Evolutionary conservation across 2,888 invertebrate species (phyloP), one percentile per base, ranked within the genome.

Genomic region (Euzophera pinguis): DNA sequence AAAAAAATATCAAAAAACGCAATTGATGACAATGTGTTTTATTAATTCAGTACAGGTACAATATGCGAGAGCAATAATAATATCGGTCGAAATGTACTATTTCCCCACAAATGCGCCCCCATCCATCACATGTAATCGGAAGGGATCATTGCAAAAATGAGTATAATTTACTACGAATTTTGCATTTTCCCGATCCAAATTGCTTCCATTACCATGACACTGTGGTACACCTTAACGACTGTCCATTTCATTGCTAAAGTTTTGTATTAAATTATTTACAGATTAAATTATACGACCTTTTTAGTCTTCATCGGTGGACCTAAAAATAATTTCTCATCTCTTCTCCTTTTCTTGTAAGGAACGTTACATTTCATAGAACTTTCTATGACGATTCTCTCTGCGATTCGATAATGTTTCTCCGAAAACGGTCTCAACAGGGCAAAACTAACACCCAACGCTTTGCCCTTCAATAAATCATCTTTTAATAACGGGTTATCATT

Each of bases 41-140:
- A 27, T 49, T 38, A 49, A 37, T 38, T 38, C 48, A 39, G 14
- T 34, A 50, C 41, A 48, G n/a, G 38, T 38, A 57, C 61, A 64
- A 64, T 52, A 62, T 62, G 54, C 47, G 59, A 58, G 62, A 64
- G 55, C 56, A 59, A 53, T 53, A 54, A 60, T 59, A 61, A 64
- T 70, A 70, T 71, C 60, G 63, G 62, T 69, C 62, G 63, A 64
- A 69, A 67, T 65, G 61, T 69, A 69, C 66, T 64, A 63, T 71
- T 71, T 64, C 65, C 60, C 71, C 73, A 69, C 71, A 75, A 77
- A 75, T 70, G 73, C 67, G 67, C 63, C 63, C 10, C 67, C 71
- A 78, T 84, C 75, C 75, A 83, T 86, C 83, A 84, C 72, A 71
- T 77, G 80, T 84, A 85, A 86, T 84, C 85, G 85, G 85, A 87